Evolutionary conservation across 2,797 vertebrate species (phyloP).

Genomic region (Triplophysa bombifrons): DNA sequence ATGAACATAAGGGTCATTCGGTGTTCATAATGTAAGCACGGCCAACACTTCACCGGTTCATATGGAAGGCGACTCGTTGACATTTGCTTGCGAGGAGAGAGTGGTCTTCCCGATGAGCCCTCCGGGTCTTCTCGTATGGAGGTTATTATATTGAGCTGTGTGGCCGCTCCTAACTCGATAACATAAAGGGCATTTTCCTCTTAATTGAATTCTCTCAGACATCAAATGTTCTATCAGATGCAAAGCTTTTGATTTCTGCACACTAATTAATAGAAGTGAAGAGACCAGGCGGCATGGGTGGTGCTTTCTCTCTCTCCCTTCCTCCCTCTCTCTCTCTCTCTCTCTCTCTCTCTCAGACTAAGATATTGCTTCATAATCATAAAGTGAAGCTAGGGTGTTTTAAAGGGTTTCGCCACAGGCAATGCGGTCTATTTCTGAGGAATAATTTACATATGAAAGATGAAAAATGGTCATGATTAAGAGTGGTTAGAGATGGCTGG

Average conservation of each 20-base stretch:
- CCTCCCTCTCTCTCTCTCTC: neutral
- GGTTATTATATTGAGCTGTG: constrained; percentile 45
- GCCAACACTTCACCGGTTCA: neutral
- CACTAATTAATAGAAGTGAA: constrained; percentile 56
- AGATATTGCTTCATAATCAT: constrained; percentile 69
- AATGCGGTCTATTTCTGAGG: constrained; percentile 31
- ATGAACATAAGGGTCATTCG: neutral
- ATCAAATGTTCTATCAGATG: constrained; percentile 50
- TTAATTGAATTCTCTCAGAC: constrained; percentile 56
- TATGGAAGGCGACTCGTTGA: constrained; percentile 18
- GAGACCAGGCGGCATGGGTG: constrained; percentile 20
- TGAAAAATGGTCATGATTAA: constrained; percentile 40
- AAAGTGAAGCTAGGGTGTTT: constrained; percentile 47
- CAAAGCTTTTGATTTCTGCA: constrained; percentile 58
- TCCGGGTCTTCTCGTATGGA: constrained; percentile 42
- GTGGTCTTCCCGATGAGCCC: constrained; percentile 33
- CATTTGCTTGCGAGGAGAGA: constrained; percentile 34
- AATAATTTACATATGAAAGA: constrained; percentile 48
- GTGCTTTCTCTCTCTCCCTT: constrained; percentile 9
- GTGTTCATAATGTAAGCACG: constrained; percentile 4
- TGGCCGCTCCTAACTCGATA: constrained; percentile 48
- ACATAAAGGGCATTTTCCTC: constrained; percentile 53
- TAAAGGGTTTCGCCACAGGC: constrained; percentile 35
- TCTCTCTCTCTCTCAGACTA: neutral
- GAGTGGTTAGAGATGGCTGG: constrained; percentile 8